Conservation (phyloP, 2,797 vertebrate genomes). For the Dromococcyx pavoninus region DNA sequence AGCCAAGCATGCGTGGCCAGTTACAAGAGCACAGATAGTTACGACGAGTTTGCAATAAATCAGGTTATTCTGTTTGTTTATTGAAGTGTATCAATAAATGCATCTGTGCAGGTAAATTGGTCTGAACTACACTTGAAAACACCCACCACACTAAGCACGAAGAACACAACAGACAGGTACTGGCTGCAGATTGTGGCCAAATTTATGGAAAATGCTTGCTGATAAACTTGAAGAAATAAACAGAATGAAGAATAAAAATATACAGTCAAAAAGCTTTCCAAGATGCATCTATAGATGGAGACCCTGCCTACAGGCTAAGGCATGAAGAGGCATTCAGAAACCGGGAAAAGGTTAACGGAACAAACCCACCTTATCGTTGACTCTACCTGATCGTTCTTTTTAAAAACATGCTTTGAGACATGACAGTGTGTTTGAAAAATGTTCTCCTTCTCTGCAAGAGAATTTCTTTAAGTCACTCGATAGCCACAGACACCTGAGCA, state of each 20-base stretch:
- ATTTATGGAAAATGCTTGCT: neutral
- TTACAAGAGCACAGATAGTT: neutral
- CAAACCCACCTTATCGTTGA: neutral
- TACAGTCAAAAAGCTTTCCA: neutral
- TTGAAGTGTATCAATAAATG: neutral
- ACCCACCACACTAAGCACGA: neutral
- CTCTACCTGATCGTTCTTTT: neutral
- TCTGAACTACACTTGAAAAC: neutral
- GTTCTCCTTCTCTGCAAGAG: neutral
- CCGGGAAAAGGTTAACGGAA: neutral
- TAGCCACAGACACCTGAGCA: fast-evolving
- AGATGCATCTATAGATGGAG: neutral
- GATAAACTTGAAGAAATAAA: neutral
- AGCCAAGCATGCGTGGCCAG: neutral
- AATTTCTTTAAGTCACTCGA: neutral
- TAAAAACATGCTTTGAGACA: neutral
- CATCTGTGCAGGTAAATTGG: neutral
- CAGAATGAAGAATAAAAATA: neutral
- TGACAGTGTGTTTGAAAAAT: neutral
- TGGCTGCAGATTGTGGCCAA: neutral
- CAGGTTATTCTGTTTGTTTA: neutral
- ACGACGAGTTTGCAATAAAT: neutral
- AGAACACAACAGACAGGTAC: constrained; percentile 14
- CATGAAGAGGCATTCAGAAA: neutral
- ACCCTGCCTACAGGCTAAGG: neutral